A percentile compares a stretch with the other conserved stretches of the same genome.
Evolutionary conservation across 2,797 vertebrate species (phyloP).

Genomic region (Thripadectes ignobilis): DNA sequence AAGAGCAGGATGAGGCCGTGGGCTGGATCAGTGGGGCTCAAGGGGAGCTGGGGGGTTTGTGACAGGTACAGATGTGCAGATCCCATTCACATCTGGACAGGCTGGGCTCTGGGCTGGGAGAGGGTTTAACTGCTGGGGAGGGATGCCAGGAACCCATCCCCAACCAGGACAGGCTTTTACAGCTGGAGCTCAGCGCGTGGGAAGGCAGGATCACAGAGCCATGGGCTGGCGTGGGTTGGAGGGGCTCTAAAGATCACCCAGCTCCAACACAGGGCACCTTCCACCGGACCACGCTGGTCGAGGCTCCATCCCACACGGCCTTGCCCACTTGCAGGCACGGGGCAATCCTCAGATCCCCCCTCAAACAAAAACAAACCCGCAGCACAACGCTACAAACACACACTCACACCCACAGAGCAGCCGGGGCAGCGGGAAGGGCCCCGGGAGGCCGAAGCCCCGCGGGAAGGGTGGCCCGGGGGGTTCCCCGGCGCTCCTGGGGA

Average conservation of each 20-base stretch:
- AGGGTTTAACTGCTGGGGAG: not conserved
- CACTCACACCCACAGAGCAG: not conserved
- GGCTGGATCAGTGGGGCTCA: too few species aligned
- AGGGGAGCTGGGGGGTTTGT: not conserved
- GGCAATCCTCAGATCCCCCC: not conserved
- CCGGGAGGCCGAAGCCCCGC: not conserved
- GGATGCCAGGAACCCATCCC: fast-evolving
- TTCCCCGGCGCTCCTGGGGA: not conserved
- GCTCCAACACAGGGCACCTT: not conserved
- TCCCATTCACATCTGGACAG: fast-evolving
- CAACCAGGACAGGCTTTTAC: not conserved
- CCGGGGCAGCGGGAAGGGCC: not conserved
- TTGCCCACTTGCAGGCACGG: not conserved
- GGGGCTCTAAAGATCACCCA: not conserved
- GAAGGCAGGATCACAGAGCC: not conserved
- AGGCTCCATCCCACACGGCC: not conserved
- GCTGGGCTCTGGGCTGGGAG: not conserved
- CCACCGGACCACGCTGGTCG: not conserved
- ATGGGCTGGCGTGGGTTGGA: not conserved
- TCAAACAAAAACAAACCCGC: not conserved
- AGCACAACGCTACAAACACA: not conserved
- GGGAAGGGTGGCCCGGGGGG: not conserved
- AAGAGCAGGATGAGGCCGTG: fast-evolving
- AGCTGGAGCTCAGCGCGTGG: not conserved
- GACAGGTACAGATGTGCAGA: not conserved